Evolutionary conservation across 2,888 invertebrate genomes (phyloP), one percentile per base, ranked within the genome.

Genomic region (Neria commutata): DNA sequence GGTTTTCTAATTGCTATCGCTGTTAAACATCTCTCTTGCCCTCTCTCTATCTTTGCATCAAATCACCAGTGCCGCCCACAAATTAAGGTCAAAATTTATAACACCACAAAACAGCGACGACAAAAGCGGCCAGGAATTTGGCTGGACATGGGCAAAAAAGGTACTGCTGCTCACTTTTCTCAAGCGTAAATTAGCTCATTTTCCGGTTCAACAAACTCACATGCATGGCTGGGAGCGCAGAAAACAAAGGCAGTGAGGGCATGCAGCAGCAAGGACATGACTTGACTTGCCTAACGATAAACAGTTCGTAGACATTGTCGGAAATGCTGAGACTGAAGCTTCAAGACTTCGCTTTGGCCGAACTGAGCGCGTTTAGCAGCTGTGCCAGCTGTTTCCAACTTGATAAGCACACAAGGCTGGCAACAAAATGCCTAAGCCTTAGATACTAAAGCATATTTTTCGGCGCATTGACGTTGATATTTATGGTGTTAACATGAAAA

Each of bases 191-290:
- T 75, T 75, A 76, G 74, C 76, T 76, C 67, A 67, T 77, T 76
- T 76, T 72, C 73, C 69, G 73, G 69, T 73, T 76, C 75, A 75
- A 67, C 68, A 72, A 70, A 61, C 74, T 74, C 68, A 72, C 71
- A 74, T 70, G 68, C 68, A 69, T 65, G 71, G 71, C 72, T 66
- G 71, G 58, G 54, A 49, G 16, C 26, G 25, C 17, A 19, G 21
- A 40, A 46, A n/a, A 51, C 17, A 25, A 45, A 50, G n/a, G 34
- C n/a, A n/a, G n/a, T n/a, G n/a, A n/a, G n/a, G n/a, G n/a, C n/a
- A n/a, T n/a, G n/a, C n/a, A n/a, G n/a, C n/a, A n/a, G n/a, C 14
- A 54, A 40, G 49, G 55, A 56, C 54, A 50, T 61, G 59, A 56
- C 55, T 60, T 60, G 53, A 55, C 63, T 58, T 67, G 62, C 68